Base-by-base conservation (phyloP, 2,113 vertebrate species). In the Sarotherodon lohbergeri region DNA sequence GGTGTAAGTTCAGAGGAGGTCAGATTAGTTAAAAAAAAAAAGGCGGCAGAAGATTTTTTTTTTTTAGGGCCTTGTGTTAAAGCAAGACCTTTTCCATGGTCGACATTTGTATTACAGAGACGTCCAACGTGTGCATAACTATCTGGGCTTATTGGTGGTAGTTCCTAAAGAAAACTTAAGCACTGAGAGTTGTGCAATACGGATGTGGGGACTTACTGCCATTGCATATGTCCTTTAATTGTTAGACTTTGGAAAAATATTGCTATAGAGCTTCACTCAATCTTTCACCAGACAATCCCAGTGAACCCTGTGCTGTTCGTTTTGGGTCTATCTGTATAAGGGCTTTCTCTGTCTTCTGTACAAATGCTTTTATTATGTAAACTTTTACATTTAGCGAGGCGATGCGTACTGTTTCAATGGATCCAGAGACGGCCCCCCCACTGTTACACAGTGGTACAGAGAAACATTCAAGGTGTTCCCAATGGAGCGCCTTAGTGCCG, bases 331-430 rank as follows among this genome's bases (percentile, higher is more conserved):
- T 29, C 55, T 29, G 24, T 0, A 9, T 13, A 29, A 29, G 56
- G 56, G 56, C 56, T 5, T 12, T 22, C 19, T 59, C 57, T 32
- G 56, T 59, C 14, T 0, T 59, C 56, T 32, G 0, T 2, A 2
- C 56, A 59, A 59, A 59, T 0, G 27, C 57, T 32, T 61, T 32
- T 32, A 61, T 61, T 17, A 61, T 61, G 14, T 61, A 5, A 61
- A 61, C 57, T 9, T 61, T 32, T 6, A 17, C 14, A 2, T 61
- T 59, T 59, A 59, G 57, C 1, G 57, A 61, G 57, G 57, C 14
- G 3, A 32, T 17, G 57, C 17, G 55, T 3, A 27, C 55, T 14
- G 14, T 17, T 17, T 32, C 14, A 32, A 9, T 0, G 57, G 27
- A 61, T 32, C 1, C 14, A 9, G 57, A 61, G 57, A 61, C 8